Evolutionary conservation across 1,140 invertebrate genomes (phyloP).

Genomic region (Drosophila pallidifrons): DNA sequence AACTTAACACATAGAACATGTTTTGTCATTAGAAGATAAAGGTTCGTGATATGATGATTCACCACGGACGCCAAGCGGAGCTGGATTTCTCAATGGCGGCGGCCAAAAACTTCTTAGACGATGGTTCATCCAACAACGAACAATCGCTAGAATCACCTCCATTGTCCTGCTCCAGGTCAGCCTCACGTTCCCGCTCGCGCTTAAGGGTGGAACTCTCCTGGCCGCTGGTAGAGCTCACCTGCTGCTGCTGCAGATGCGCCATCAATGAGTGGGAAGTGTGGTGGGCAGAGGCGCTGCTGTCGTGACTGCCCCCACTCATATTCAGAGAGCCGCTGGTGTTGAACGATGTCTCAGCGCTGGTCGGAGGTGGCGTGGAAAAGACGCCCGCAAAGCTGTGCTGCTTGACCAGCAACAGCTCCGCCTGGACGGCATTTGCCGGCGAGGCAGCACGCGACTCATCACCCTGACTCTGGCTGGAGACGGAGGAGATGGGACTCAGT

Average conservation of each 20-base stretch:
- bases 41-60: constrained; percentile 16
- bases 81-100: constrained; percentile 67
- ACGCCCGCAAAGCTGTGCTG: constrained; percentile 77
- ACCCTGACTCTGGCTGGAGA: constrained; percentile 87
- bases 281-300: constrained; percentile 53
- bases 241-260: constrained; percentile 77
- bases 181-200: constrained; percentile 55
- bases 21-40: background rate
- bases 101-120: constrained; percentile 66
- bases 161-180: constrained; percentile 44
- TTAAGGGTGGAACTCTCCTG: constrained; percentile 46
- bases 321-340: constrained; percentile 73
- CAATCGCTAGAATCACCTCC: constrained; percentile 77
- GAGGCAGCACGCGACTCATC: constrained; percentile 76
- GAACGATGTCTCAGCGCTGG: constrained; percentile 76
- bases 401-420: constrained; percentile 59
- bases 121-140: constrained; percentile 68
- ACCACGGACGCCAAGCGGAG: constrained; percentile 64
- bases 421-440: constrained; percentile 42
- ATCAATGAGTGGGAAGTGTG: constrained; percentile 47
- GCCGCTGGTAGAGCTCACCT: constrained; percentile 80
- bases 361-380: constrained; percentile 75
- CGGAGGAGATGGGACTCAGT: constrained; percentile 88
- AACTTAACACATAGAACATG: constrained; percentile 63
- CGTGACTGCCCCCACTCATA: constrained; percentile 66